These are phyloP conservation scores for Drosophila mimetica DNA, from an alignment of 2,888 invertebrate genomes.

Conservation along the genomic window DNA sequence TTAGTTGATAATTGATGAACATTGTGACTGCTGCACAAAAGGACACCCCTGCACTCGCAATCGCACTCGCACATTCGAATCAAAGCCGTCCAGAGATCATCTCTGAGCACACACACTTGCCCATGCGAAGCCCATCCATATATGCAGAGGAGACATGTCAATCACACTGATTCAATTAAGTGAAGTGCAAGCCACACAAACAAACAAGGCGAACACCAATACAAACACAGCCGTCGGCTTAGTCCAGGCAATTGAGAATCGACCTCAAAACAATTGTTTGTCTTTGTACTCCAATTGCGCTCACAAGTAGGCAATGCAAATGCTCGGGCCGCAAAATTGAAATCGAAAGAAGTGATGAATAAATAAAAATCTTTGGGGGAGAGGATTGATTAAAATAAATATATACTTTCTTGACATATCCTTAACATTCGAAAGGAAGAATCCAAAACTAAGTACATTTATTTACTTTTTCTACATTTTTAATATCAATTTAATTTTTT, in stretches of 20 bases:
- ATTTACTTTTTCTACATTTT: too few relatives aligned
- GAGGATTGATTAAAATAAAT: neutral
- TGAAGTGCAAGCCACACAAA: slow-evolving; percentile 61
- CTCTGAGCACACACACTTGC: slow-evolving; percentile 1
- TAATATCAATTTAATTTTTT: too few relatives aligned
- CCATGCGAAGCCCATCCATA: slow-evolving; percentile 25
- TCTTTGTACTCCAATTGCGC: slow-evolving; percentile 15
- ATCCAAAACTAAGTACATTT: too few relatives aligned
- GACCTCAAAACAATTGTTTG: slow-evolving; percentile 46
- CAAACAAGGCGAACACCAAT: slow-evolving; percentile 5
- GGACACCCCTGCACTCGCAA: slow-evolving; percentile 14
- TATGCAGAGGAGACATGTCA: slow-evolving; percentile 54
- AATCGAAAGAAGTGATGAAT: neutral
- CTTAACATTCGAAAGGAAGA: too few relatives aligned
- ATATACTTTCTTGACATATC: neutral
- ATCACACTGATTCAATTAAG: slow-evolving; percentile 75
- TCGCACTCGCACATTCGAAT: slow-evolving; percentile 3
- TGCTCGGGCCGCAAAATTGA: neutral
- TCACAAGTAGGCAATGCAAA: slow-evolving; percentile 27
- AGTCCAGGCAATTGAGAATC: slow-evolving; percentile 26
- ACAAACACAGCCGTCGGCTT: neutral
- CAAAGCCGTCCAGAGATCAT: slow-evolving; percentile 37
- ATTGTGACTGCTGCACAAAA: slow-evolving; percentile 52
- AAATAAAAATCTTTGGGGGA: neutral
- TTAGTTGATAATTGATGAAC: slow-evolving; percentile 76